phyloP scores from a whole-genome alignment of 2,113 vertebrate genomes.

The Poicephalus meyeri region DNA sequence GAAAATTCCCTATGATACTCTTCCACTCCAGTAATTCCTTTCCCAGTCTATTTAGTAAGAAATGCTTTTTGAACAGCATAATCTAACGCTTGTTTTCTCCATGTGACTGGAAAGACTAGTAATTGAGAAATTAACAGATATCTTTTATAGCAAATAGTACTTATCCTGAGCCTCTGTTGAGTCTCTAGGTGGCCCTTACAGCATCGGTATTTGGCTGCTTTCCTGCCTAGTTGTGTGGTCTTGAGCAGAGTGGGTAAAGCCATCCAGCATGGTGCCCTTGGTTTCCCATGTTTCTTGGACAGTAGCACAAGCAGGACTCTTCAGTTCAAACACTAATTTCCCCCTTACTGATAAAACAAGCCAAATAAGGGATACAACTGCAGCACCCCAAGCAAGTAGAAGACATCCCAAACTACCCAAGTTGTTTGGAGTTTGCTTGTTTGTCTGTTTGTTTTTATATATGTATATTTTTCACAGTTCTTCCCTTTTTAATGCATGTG shows the following conservation, averaged over 20 bases:
- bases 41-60: neutral
- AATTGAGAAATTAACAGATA: neutral
- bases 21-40: neutral
- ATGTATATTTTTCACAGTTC: neutral
- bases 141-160: neutral
- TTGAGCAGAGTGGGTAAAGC: neutral
- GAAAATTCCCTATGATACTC: neutral
- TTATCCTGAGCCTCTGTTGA: neutral
- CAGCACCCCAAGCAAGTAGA: neutral
- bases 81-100: neutral
- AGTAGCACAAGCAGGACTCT: neutral
- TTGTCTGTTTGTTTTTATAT: neutral
- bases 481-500: neutral
- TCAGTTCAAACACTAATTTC: neutral
- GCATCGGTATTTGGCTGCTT: neutral
- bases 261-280: neutral
- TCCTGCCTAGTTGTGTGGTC: constrained; percentile 36
- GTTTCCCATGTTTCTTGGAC: neutral
- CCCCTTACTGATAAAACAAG: neutral
- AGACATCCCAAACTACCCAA: neutral
- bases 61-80: neutral
- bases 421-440: neutral
- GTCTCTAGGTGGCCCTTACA: constrained; percentile 12
- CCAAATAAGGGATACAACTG: neutral
- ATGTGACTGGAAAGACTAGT: neutral